A percentile compares a stretch with the other conserved stretches of the same genome.
Evolutionary conservation across 2,113 vertebrate species (phyloP).

Genomic region (Takifugu bimaculatus): DNA sequence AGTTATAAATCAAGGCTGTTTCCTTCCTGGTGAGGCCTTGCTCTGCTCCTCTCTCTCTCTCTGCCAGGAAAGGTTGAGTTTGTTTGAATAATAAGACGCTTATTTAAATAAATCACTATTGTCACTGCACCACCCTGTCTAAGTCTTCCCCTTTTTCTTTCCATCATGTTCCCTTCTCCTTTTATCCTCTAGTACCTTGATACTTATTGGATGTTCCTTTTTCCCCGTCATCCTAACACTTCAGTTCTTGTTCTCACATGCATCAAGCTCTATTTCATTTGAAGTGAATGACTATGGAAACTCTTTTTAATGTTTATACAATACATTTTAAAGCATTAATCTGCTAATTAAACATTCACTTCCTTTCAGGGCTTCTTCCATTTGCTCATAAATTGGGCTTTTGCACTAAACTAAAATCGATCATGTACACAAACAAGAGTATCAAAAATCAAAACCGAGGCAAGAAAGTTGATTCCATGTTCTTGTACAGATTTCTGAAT

Average conservation of each 20-base stretch:
- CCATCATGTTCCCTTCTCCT: background rate
- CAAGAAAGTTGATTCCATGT: slow-evolving; percentile 5
- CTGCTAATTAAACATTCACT: too few species aligned
- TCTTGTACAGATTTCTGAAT: background rate
- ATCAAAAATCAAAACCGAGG: slow-evolving; percentile 3
- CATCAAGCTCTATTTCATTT: too few species aligned
- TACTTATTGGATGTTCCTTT: background rate
- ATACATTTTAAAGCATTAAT: too few species aligned
- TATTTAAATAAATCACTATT: slow-evolving; percentile 53
- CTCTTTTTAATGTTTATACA: too few species aligned
- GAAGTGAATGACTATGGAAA: too few species aligned
- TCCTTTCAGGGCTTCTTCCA: too few species aligned
- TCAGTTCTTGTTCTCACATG: slow-evolving; percentile 34
- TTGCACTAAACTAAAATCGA: too few species aligned
- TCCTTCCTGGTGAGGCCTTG: slow-evolving; percentile 19
- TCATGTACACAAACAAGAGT: too few species aligned
- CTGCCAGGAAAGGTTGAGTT: slow-evolving; percentile 36
- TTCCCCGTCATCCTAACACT: slow-evolving; percentile 25
- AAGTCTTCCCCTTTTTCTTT: slow-evolving; percentile 17
- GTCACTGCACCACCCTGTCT: slow-evolving; percentile 23
- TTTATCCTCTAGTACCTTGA: slow-evolving; percentile 1
- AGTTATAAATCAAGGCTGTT: slow-evolving; percentile 44
- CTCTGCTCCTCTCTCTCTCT: slow-evolving; percentile 11
- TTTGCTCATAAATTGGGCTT: too few species aligned
- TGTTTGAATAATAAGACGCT: slow-evolving; percentile 64